Conservation (phyloP, 2,113 vertebrate genomes). For the Ovis aries region ARS-UI_Ramb_v3.0 NC_056055.1:111401001-111401500, state of each 20-base stretch:
- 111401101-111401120: not conserved
- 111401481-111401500: not conserved
- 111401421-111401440: not conserved
- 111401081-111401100: not conserved
- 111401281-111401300: not conserved
- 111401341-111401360: not conserved
- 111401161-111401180: not conserved
- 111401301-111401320: not conserved
- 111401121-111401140: not conserved
- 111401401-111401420: not conserved
- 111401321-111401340: not conserved
- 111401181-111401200: not conserved
- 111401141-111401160: not conserved
- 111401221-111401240: not conserved
- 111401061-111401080: not conserved
- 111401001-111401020: not conserved
- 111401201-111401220: not conserved
- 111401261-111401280: not conserved
- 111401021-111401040: not conserved
- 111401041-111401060: not conserved
- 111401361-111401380: not conserved
- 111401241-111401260: not conserved
- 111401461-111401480: not conserved
- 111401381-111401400: not conserved
- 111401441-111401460: not conserved